phyloP scores from a whole-genome alignment of 2,888 invertebrate species.

The Pristionchus mayeri region DNA sequence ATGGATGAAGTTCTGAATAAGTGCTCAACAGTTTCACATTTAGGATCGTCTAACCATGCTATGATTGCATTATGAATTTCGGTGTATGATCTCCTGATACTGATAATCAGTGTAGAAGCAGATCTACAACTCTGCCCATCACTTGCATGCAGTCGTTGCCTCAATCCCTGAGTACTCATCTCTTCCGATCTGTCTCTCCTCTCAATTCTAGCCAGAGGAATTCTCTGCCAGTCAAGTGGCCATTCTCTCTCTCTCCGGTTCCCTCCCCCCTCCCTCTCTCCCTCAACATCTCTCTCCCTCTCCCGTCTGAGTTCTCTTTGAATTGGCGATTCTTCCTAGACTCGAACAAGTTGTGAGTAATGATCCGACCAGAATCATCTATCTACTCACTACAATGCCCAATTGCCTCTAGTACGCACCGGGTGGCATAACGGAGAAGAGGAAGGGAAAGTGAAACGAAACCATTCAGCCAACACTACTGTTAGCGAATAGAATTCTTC shows the following conservation, averaged over 20 bases:
- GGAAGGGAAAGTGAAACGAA: not conserved
- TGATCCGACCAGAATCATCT: conserved; percentile 41
- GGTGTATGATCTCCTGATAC: no score
- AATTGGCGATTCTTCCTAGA: conserved; percentile 21
- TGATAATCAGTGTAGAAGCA: no score
- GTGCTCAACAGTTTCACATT: no score
- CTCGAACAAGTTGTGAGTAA: conserved; percentile 43
- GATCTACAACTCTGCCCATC: not conserved
- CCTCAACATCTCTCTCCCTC: not conserved
- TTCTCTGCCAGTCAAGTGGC: conserved; percentile 34
- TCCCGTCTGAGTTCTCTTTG: conserved; percentile 24
- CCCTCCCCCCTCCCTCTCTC: not conserved
- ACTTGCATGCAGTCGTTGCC: no score
- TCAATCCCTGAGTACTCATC: not conserved
- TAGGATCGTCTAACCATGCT: no score
- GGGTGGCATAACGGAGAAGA: not conserved
- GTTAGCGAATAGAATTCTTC: not conserved
- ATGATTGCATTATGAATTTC: no score
- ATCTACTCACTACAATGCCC: conserved; percentile 24
- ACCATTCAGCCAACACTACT: conserved; percentile 2
- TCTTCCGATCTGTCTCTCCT: not conserved
- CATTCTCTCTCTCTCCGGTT: not conserved
- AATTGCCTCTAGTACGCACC: conserved; percentile 17
- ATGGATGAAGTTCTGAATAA: no score
- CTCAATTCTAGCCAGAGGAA: not conserved